phyloP scores from a whole-genome alignment of 2,888 invertebrate species.

The Tinea pellionella region DNA sequence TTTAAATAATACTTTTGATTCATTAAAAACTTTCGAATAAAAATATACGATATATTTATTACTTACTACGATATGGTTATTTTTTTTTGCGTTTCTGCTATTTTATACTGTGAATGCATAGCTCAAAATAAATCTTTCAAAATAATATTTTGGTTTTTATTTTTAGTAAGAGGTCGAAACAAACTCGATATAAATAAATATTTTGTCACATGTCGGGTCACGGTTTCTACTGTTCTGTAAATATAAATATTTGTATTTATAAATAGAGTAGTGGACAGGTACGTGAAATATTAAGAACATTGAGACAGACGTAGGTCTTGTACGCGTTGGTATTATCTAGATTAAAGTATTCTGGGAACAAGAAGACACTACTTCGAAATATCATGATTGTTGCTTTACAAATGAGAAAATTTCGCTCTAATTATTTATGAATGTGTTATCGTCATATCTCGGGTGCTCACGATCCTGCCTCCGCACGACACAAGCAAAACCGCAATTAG shows the following conservation, averaged over 20 bases:
- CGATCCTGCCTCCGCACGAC: slow-evolving; percentile 67
- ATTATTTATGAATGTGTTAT: slow-evolving; percentile 71
- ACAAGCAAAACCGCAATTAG: slow-evolving; percentile 68
- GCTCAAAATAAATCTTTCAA: too few relatives aligned
- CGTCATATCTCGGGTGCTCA: slow-evolving; percentile 66
- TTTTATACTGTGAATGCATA: too few relatives aligned
- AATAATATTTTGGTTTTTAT: too few relatives aligned
- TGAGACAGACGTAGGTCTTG: slow-evolving; percentile 29
- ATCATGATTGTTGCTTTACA: slow-evolving; percentile 69
- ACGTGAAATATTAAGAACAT: not conserved
- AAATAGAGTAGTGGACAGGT: not conserved
- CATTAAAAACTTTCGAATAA: not conserved
- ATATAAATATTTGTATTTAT: not conserved
- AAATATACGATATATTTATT: too few relatives aligned
- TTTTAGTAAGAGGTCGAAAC: too few relatives aligned
- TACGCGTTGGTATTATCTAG: slow-evolving; percentile 44
- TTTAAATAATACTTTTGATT: slow-evolving; percentile 19
- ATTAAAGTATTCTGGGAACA: slow-evolving; percentile 59
- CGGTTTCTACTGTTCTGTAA: not conserved
- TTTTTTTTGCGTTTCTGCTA: too few relatives aligned
- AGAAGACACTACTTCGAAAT: slow-evolving; percentile 59
- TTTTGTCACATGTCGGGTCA: too few relatives aligned
- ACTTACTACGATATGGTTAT: too few relatives aligned
- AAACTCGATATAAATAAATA: too few relatives aligned
- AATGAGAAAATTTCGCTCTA: slow-evolving; percentile 71